These are phyloP conservation scores for Embidobia sp. DNA, from an alignment of 2,888 invertebrate genomes.

Conservation along the genomic window DNA sequence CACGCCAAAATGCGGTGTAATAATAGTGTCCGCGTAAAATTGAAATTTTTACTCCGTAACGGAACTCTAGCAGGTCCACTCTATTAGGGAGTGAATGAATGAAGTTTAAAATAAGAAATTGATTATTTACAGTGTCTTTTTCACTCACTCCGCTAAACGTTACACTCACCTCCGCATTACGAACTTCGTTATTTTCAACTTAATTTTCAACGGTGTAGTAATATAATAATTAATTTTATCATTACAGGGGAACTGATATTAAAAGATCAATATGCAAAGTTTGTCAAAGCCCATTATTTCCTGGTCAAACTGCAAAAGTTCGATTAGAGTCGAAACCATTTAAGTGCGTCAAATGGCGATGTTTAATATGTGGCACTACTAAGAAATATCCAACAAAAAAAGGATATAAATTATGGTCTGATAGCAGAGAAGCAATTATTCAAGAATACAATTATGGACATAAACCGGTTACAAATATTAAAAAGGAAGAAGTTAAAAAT, in stretches of 20 bases:
- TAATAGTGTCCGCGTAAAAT: too few relatives aligned
- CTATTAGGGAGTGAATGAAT: too few relatives aligned
- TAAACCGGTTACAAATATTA: too few relatives aligned
- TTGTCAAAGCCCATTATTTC: slow-evolving; percentile 83
- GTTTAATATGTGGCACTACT: slow-evolving; percentile 79
- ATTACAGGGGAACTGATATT: slow-evolving; percentile 84
- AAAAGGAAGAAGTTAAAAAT: slow-evolving; percentile 6
- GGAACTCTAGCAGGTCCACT: too few relatives aligned
- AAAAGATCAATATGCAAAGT: slow-evolving; percentile 85
- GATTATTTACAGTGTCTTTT: too few relatives aligned
- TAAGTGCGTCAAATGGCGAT: slow-evolving; percentile 82
- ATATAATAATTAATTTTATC: slow-evolving; percentile 26
- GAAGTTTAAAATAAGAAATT: too few relatives aligned
- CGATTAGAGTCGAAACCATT: slow-evolving; percentile 82
- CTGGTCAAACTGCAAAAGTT: slow-evolving; percentile 83
- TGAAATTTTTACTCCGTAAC: too few relatives aligned
- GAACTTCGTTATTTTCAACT: too few relatives aligned
- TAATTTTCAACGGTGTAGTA: slow-evolving; percentile 1
- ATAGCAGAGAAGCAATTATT: slow-evolving; percentile 82
- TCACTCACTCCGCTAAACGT: too few relatives aligned
- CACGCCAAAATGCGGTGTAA: too few relatives aligned
- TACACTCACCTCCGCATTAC: too few relatives aligned
- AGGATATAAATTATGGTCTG: slow-evolving; percentile 83
- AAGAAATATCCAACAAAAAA: slow-evolving; percentile 80
- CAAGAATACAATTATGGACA: slow-evolving; percentile 81